Evolutionary conservation across 2,888 invertebrate species (phyloP), one percentile per base, ranked within the genome.

Genomic region (Andrena hattorfiana): DNA sequence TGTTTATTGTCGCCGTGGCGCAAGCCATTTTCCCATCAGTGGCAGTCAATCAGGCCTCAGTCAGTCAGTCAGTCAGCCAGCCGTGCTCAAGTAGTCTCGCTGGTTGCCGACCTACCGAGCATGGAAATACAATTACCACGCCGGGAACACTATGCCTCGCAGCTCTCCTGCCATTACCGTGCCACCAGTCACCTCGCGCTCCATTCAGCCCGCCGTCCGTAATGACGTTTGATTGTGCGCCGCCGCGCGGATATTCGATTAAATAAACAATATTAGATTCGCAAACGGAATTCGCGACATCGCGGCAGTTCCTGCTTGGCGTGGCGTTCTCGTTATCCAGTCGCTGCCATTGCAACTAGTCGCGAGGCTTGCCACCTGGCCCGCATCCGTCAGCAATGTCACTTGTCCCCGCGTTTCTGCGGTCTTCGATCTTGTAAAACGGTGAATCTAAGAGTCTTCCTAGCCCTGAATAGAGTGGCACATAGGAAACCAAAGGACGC

Each of bases 161-260:
- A 83, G 80, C 87, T 77, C 87, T 74, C 23, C 80, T 67, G 78
- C 81, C 77, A 81, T 88, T 86, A 85, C 82, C 62, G 76, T 26
- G 60, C 66, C 74, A 70, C 54, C 70, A 77, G 32, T 70, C 75
- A 59, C 56, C 71, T 68, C 64, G 35, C 63, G 42, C 62, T 35
- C 77, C 63, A 77, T 69, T 83, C 81, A 72, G 66, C 70, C 75
- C 76, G 59, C 49, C 77, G 51, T 67, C 85, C 90, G 91, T 93
- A 93, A 94, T 92, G 93, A 92, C 86, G 93, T 92, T 89, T 93
- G 92, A 94, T 94, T 94, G 93, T 93, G 91, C 92, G 92, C 93
- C 84, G 87, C 92, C 90, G 82, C 26, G 86, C 90, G 93, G 92
- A 93, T 94, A 94, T 94, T 94, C 90, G 89, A 92, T 94, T 93